Evolutionary conservation across 1,140 invertebrate species (phyloP).

Genomic region (Drosophila micromelanica): DNA sequence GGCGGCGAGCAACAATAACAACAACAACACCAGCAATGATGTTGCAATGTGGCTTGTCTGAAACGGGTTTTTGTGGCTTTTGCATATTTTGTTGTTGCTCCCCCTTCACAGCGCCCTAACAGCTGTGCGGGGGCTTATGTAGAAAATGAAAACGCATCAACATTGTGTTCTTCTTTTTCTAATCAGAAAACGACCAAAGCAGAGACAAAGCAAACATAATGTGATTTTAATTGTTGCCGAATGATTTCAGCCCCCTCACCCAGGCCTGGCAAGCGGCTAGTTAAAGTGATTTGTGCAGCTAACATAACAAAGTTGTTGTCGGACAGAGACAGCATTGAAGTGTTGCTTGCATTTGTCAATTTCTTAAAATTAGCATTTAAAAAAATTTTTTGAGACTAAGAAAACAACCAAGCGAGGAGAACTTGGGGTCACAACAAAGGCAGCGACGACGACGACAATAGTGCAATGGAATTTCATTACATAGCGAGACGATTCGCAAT

Average conservation of each 20-base stretch:
- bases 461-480: constrained; percentile 51
- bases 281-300: constrained; percentile 29
- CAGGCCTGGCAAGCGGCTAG: background rate
- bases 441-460: constrained; percentile 24
- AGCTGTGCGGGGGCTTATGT: constrained; percentile 25
- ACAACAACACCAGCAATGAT: constrained; percentile 50
- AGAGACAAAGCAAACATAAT: constrained; percentile 45
- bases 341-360: constrained; percentile 24
- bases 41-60: constrained; percentile 50
- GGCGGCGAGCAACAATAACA: constrained; percentile 16
- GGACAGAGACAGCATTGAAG: constrained; percentile 4
- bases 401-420: constrained; percentile 51
- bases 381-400: constrained; percentile 29
- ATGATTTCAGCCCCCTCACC: constrained; percentile 3
- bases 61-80: constrained; percentile 66
- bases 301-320: background rate
- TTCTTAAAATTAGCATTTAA: constrained; percentile 39
- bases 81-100: constrained; percentile 36
- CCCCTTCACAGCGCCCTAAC: background rate
- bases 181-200: background rate
- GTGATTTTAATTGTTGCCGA: constrained; percentile 67
- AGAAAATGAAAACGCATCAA: constrained; percentile 18
- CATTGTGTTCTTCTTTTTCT: background rate
- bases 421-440: constrained; percentile 10
- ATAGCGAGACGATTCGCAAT: constrained; percentile 48